Evolutionary conservation across 2,113 vertebrate species (phyloP).

Genomic region (Poeciliopsis turrubarensis): DNA sequence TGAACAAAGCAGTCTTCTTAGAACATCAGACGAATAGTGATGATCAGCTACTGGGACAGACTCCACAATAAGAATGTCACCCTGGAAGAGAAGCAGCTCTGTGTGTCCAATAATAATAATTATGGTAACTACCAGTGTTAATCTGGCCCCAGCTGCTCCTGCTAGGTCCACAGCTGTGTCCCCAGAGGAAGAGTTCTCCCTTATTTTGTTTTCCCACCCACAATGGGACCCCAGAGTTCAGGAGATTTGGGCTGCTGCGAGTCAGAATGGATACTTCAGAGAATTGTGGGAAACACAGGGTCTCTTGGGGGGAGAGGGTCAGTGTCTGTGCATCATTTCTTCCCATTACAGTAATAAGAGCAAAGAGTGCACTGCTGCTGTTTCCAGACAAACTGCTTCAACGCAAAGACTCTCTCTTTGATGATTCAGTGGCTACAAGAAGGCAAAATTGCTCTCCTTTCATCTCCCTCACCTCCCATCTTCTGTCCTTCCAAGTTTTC

Average conservation of each 20-base stretch:
- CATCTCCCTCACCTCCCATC: conserved; percentile 36
- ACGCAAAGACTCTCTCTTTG: conserved; percentile 12
- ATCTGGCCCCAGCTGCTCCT: neutral
- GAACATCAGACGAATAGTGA: no score
- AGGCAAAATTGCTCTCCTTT: conserved; percentile 42
- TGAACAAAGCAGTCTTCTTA: no score
- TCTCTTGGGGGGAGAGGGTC: neutral
- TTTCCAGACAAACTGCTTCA: conserved; percentile 30
- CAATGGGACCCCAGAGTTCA: conserved; percentile 15
- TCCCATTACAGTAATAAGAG: conserved; percentile 19
- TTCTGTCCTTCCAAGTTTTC: conserved; percentile 35
- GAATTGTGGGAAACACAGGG: neutral
- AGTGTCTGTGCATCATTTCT: neutral
- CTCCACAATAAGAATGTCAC: no score
- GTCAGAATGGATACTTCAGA: conserved; percentile 25
- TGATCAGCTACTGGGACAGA: no score
- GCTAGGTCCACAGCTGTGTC: conserved; percentile 5
- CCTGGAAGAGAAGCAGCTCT: neutral
- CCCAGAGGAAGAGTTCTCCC: neutral
- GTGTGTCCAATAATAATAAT: conserved; percentile 1
- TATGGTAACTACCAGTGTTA: neutral
- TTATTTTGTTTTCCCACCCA: conserved; percentile 5
- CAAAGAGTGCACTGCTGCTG: conserved; percentile 7
- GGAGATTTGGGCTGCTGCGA: conserved; percentile 12
- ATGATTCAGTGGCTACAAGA: conserved; percentile 49